phyloP scores from a whole-genome alignment of 1,140 invertebrate species.

The Listronotus oregonensis region DNA sequence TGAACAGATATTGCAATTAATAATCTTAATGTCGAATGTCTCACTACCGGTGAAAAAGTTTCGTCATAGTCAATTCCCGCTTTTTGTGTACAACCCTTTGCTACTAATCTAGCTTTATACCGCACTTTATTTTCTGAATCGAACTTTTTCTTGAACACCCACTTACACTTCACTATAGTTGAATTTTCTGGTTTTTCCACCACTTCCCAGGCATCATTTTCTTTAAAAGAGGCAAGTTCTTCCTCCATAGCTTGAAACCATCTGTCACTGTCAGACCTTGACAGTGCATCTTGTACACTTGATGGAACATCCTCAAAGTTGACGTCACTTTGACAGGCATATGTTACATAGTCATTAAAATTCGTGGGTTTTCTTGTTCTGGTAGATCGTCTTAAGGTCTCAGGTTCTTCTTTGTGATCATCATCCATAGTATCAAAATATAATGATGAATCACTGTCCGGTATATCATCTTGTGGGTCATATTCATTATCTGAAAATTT shows the following conservation, averaged over 20 bases:
- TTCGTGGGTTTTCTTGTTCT: no score
- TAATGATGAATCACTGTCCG: no score
- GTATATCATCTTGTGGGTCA: no score
- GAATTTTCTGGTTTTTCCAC: slow-evolving; percentile 44
- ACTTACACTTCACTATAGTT: slow-evolving; percentile 52
- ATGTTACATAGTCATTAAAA: no score
- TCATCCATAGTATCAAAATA: no score
- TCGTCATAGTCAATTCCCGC: slow-evolving; percentile 31
- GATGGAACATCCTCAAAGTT: slow-evolving; percentile 5
- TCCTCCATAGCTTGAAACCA: slow-evolving; percentile 40
- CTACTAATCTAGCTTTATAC: slow-evolving; percentile 53
- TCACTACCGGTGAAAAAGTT: slow-evolving; percentile 41
- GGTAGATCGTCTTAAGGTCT: no score
- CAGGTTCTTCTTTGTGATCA: no score
- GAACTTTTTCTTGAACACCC: slow-evolving; percentile 51
- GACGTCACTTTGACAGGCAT: no score
- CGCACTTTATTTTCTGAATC: slow-evolving; percentile 37
- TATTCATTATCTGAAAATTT: no score
- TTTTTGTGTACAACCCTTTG: slow-evolving; percentile 52
- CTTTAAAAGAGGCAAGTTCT: slow-evolving; percentile 44
- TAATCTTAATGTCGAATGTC: slow-evolving; percentile 40
- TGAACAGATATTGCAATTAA: slow-evolving; percentile 44
- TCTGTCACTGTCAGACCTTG: slow-evolving; percentile 31
- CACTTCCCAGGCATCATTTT: slow-evolving; percentile 52
- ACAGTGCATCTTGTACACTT: slow-evolving; percentile 37